Percentiles rank a stretch among this genome's conserved stretches.
Conservation (phyloP, 2,888 invertebrate genomes). For the Antitype chi region DNA sequence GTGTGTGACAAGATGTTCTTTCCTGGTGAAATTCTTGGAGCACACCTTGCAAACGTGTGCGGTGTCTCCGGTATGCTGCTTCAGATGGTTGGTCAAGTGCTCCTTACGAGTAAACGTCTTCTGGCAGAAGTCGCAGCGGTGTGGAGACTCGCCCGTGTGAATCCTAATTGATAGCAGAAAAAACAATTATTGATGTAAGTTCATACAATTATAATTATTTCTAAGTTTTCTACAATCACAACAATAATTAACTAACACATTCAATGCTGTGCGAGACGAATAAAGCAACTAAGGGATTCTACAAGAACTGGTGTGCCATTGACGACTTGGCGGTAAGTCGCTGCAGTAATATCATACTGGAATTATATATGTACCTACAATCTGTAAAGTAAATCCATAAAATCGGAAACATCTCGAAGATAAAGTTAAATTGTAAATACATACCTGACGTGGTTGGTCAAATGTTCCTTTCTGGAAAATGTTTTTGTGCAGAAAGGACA, state of each 20-base stretch:
- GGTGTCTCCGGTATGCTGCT: slow-evolving; percentile 93
- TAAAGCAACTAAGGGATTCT: slow-evolving; percentile 40
- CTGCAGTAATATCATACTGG: slow-evolving; percentile 16
- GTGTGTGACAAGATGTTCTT: slow-evolving; percentile 94
- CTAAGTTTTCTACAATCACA: slow-evolving; percentile 18
- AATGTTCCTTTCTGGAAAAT: slow-evolving; percentile 93
- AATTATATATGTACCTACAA: neutral
- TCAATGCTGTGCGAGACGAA: slow-evolving; percentile 40
- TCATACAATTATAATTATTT: neutral
- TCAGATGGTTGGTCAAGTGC: slow-evolving; percentile 92
- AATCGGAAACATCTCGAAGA: neutral
- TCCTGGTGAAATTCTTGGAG: slow-evolving; percentile 93
- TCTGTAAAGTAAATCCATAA: slow-evolving; percentile 6
- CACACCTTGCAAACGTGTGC: slow-evolving; percentile 94
- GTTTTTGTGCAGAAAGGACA: slow-evolving; percentile 94
- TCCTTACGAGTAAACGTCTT: slow-evolving; percentile 94
- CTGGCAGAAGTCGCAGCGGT: slow-evolving; percentile 93
- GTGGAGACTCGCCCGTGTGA: slow-evolving; percentile 93
- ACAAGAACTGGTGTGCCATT: slow-evolving; percentile 15
- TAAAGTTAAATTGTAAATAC: slow-evolving; percentile 26
- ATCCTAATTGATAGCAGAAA: slow-evolving; percentile 74
- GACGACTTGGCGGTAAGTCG: neutral
- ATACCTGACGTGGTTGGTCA: slow-evolving; percentile 92
- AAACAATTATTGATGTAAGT: neutral
- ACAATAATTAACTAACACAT: slow-evolving; percentile 29